A percentile compares a stretch with the other conserved stretches of the same genome.
Conservation (phyloP, 1,140 invertebrate species). For the Drosophila setifemur region DNA sequence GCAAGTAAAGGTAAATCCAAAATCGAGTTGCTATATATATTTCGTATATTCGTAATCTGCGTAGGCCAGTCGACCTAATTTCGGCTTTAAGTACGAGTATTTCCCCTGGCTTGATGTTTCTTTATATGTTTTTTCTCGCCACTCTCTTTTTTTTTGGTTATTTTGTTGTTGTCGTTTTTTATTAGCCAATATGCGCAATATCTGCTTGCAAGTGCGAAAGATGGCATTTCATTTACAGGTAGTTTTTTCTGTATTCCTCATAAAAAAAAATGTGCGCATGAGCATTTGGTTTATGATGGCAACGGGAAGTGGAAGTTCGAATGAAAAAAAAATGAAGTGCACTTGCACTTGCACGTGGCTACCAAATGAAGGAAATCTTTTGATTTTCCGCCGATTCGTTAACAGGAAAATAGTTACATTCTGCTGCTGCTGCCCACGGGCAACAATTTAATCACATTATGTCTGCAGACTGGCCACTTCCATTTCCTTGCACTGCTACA, state of each 20-base stretch:
- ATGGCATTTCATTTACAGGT: slow-evolving; percentile 23
- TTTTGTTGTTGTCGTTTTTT: neutral
- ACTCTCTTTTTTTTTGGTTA: slow-evolving; percentile 5
- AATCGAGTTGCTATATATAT: slow-evolving; percentile 3
- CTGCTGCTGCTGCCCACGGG: no score
- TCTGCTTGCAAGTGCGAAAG: slow-evolving; percentile 19
- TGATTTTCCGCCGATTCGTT: no score
- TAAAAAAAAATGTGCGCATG: slow-evolving; percentile 5
- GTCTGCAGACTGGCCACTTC: no score
- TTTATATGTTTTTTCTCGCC: slow-evolving; percentile 8
- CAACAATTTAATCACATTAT: no score
- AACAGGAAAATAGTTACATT: no score
- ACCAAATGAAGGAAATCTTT: no score
- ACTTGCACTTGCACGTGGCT: neutral
- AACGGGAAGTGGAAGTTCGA: neutral
- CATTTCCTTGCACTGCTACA: no score
- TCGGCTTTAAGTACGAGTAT: slow-evolving; percentile 17
- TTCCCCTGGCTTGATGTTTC: slow-evolving; percentile 12
- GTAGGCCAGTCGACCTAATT: slow-evolving; percentile 43
- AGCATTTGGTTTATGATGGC: neutral
- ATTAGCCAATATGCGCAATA: slow-evolving; percentile 16
- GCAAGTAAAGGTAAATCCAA: slow-evolving; percentile 35
- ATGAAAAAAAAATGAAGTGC: no score
- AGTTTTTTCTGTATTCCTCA: no score
- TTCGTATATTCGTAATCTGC: slow-evolving; percentile 26